Evolutionary conservation across 2,888 invertebrate species (phyloP).

Genomic region (Acronicta aceris): DNA sequence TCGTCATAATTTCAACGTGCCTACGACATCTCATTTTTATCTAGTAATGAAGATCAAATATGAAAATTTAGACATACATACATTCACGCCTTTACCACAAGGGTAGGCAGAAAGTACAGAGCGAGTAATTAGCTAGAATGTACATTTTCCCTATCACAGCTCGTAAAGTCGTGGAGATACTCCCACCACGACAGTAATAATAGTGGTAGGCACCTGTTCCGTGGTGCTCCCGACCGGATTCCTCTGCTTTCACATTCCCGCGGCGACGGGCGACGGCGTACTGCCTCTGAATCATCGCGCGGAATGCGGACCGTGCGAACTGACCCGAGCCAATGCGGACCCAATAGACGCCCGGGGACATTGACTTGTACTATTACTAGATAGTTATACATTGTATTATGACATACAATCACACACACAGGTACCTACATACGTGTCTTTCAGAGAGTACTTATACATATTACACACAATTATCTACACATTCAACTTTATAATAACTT

Average conservation of each 20-base stretch:
- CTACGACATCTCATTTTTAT: too few species aligned
- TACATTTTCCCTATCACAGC: too few species aligned
- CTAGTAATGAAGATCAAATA: too few species aligned
- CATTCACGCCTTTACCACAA: too few species aligned
- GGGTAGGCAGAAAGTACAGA: too few species aligned
- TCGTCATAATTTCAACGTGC: too few species aligned
- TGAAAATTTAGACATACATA: too few species aligned
- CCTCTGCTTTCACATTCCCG: conserved; percentile 71
- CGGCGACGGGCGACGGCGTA: conserved; percentile 18
- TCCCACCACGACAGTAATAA: conserved; percentile 2
- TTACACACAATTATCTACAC: too few species aligned
- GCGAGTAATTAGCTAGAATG: neutral
- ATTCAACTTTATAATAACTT: too few species aligned
- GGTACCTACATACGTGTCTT: too few species aligned
- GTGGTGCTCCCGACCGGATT: conserved; percentile 61
- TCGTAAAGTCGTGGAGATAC: neutral
- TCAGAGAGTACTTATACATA: too few species aligned
- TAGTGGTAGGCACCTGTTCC: conserved; percentile 29
- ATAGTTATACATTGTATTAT: neutral
- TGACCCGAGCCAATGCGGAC: conserved; percentile 14
- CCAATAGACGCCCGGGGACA: conserved; percentile 34
- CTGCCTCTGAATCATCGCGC: conserved; percentile 63
- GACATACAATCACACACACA: neutral
- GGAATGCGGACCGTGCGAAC: conserved; percentile 69
- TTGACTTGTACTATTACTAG: conserved; percentile 32